Conservation (phyloP, 2,797 vertebrate genomes). For the Avahi laniger region DNA sequence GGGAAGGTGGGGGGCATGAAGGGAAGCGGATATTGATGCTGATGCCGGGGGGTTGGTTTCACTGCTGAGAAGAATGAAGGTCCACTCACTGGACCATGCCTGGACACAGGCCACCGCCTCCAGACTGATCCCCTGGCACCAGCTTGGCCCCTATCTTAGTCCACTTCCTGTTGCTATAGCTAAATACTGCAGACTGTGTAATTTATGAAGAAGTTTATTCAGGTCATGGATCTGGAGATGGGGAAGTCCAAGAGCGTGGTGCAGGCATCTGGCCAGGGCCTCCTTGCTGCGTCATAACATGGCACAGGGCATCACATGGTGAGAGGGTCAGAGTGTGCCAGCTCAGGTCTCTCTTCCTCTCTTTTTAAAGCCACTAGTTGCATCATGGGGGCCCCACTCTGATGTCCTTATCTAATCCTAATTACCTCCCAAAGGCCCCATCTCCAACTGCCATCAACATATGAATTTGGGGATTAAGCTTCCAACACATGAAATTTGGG, state of each 20-base stretch:
- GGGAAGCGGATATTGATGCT: background rate
- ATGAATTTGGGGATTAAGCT: background rate
- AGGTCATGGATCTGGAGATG: background rate
- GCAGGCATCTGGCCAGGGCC: background rate
- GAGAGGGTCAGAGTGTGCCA: background rate
- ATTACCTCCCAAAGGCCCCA: background rate
- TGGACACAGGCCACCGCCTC: background rate
- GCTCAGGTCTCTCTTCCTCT: background rate
- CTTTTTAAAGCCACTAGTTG: background rate
- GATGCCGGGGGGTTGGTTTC: background rate
- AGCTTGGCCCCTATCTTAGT: background rate
- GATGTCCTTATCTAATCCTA: background rate
- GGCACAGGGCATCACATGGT: background rate
- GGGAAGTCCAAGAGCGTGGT: background rate
- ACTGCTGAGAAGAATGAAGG: background rate
- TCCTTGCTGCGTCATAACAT: background rate
- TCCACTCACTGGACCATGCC: background rate
- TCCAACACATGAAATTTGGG: background rate
- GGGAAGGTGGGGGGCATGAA: accelerated
- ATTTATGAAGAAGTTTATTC: background rate
- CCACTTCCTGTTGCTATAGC: background rate
- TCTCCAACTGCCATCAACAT: background rate
- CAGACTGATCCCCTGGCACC: background rate
- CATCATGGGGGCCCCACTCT: background rate
- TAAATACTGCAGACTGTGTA: background rate